Evolutionary conservation across 2,797 vertebrate species (phyloP).

Genomic region (Hephaestus fuliginosus): DNA sequence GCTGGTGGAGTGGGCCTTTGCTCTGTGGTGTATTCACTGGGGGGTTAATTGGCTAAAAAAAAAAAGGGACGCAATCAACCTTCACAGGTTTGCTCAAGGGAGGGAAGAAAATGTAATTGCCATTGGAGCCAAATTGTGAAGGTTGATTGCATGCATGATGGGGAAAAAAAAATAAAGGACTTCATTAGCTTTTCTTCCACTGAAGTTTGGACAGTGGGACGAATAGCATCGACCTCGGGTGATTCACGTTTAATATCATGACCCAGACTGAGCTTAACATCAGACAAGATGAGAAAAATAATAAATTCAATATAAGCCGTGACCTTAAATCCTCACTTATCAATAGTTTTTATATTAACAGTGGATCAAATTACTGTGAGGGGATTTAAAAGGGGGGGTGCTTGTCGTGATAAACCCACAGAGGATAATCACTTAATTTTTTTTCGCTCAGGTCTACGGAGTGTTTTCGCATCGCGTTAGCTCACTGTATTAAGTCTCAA

Average conservation of each 20-base stretch:
- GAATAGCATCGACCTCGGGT: not conserved
- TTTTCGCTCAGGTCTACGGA: not conserved
- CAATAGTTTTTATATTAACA: not conserved
- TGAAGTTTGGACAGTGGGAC: not conserved
- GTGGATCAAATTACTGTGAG: not conserved
- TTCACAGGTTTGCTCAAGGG: conserved; percentile 1
- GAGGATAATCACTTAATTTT: not conserved
- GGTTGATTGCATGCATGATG: conserved; percentile 3
- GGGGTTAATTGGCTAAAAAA: conserved; percentile 53
- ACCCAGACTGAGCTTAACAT: not conserved
- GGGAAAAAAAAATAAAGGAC: not conserved
- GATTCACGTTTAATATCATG: conserved; percentile 26
- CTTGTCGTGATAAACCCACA: not conserved
- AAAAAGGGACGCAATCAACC: conserved; percentile 9
- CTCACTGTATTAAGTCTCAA: not conserved
- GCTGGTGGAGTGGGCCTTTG: conserved; percentile 3
- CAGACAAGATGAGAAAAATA: not conserved
- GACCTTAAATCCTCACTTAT: not conserved
- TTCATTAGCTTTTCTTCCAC: conserved; percentile 35
- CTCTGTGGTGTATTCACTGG: conserved; percentile 43
- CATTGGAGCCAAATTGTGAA: conserved; percentile 6
- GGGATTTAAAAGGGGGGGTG: not conserved
- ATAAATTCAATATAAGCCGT: not conserved
- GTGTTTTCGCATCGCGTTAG: not conserved
- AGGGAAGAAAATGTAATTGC: conserved; percentile 10